Evolutionary conservation across 1,140 invertebrate species (phyloP), one percentile per base, ranked within the genome.

Genomic region (Drosophila nannoptera): DNA sequence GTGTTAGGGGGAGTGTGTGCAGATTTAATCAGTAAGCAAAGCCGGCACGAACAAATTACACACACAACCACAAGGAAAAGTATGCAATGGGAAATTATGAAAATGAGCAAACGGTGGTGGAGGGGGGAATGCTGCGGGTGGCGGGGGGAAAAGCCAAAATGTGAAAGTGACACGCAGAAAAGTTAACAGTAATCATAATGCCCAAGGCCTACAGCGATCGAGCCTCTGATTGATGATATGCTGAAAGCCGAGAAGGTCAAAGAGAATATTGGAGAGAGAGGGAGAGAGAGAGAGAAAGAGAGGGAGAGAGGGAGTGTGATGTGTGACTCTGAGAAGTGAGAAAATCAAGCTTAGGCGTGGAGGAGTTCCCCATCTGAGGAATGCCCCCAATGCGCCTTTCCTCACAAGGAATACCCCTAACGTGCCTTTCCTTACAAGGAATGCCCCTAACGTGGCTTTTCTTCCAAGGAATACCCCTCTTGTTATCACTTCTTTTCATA

Each of bases 51-150:
- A 40, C 14, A 64, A 70, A 72, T 73, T 67, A 65, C 49, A 61
- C 69, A 22, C 22, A 22, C 22, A 22, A 22, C 22, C 22, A 22
- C 22, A 22, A 22, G 3, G 22, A 82, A 84, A 87, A 77, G 71
- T 87, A 81, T 82, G 81, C 81, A 78, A 69, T 49, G 74, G 42
- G 59, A 86, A 87, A 77, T 84, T 66, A 76, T 73, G 75, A 62
- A 75, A 78, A 69, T 49, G 61, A 54, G 54, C 69, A 77, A 80
- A 78, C 14, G 22, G 7, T 7, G 49, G 55, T 22, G 3, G 22
- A 1, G 22, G 22, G 22, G 22, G 22, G 22, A 22, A 3, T n/a
- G n/a, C n/a, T n/a, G n/a, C n/a, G 22, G 22, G 22, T 22, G 22
- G 22, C 1, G 1, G 22, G 22, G 22, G 22, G 22, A 22, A 22